Percentiles rank a stretch among this genome's conserved stretches.
Conservation (phyloP, 2,797 vertebrate species). For the Silurus lanzhouensis region DNA sequence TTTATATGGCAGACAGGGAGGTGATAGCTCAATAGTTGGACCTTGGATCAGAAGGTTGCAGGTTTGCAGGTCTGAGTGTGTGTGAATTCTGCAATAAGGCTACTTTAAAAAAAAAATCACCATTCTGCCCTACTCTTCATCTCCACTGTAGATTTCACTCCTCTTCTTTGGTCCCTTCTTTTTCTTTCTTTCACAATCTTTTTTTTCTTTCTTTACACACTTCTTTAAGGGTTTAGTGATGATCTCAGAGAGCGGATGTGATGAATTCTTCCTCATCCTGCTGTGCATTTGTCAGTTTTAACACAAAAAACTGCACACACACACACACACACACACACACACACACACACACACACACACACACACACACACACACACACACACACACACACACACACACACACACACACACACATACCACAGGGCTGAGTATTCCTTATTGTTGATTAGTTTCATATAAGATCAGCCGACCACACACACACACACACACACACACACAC, state of each 20-base stretch:
- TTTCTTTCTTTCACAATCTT: constrained; percentile 1
- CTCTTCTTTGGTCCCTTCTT: background rate
- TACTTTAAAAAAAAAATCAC: background rate
- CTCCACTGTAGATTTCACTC: background rate
- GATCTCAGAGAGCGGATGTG: constrained; percentile 21
- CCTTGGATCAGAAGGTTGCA: no score
- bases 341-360: constrained; percentile 26
- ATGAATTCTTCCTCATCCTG: constrained; percentile 12
- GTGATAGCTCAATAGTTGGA: no score
- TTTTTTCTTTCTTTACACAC: constrained; percentile 8
- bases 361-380: constrained; percentile 24
- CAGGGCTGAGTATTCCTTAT: background rate
- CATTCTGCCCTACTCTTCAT: background rate
- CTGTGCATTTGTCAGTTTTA: background rate
- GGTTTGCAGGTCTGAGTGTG: background rate
- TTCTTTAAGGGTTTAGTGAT: constrained; percentile 7
- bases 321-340: constrained; percentile 20
- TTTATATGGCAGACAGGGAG: no score
- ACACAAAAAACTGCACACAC: background rate
- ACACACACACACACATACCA: constrained; percentile 21
- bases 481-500: background rate
- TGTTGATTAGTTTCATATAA: background rate
- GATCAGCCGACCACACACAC: background rate
- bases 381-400: constrained; percentile 26
- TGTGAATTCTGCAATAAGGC: background rate